Conservation (phyloP, 2,797 vertebrate genomes). For the Betta splendens region DNA sequence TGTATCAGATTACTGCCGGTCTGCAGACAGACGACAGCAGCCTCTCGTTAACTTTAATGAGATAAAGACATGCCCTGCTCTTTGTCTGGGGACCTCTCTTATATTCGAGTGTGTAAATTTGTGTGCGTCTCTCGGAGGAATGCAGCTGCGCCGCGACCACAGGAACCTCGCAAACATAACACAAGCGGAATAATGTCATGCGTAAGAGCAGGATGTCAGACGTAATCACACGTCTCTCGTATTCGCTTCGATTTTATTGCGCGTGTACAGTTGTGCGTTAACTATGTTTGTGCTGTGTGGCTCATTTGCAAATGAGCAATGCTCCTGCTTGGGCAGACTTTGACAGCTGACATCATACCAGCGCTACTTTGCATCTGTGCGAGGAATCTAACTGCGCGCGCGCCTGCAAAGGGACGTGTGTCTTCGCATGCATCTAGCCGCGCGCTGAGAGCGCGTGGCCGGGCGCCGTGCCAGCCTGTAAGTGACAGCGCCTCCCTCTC, state of each 20-base stretch:
- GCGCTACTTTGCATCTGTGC: conserved; percentile 44
- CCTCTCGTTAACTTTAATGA: conserved; percentile 78
- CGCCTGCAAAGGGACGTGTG: conserved; percentile 33
- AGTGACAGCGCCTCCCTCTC: conserved; percentile 81
- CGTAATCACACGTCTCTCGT: conserved; percentile 56
- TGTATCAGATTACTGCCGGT: conserved; percentile 59
- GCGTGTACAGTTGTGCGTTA: conserved; percentile 22
- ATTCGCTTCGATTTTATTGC: conserved; percentile 56
- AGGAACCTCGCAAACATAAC: conserved; percentile 52
- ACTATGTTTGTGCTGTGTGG: conserved; percentile 36
- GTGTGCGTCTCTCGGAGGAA: conserved; percentile 32
- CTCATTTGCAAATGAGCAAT: conserved; percentile 61
- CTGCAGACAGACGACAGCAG: conserved; percentile 70
- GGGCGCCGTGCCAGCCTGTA: conserved; percentile 73
- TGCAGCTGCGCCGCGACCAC: conserved; percentile 31
- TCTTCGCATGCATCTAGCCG: conserved; percentile 58
- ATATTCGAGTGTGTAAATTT: conserved; percentile 29
- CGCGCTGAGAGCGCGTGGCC: conserved; percentile 56
- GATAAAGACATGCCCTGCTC: conserved; percentile 75
- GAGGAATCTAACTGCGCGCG: conserved; percentile 38
- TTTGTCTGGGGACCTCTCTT: conserved; percentile 66
- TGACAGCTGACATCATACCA: conserved; percentile 62
- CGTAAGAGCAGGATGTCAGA: conserved; percentile 50
- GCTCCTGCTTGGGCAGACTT: conserved; percentile 53
- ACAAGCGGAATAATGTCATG: conserved; percentile 44